phyloP scores from a whole-genome alignment of 2,113 vertebrate genomes.

The Benitochromis conjunctus region DNA sequence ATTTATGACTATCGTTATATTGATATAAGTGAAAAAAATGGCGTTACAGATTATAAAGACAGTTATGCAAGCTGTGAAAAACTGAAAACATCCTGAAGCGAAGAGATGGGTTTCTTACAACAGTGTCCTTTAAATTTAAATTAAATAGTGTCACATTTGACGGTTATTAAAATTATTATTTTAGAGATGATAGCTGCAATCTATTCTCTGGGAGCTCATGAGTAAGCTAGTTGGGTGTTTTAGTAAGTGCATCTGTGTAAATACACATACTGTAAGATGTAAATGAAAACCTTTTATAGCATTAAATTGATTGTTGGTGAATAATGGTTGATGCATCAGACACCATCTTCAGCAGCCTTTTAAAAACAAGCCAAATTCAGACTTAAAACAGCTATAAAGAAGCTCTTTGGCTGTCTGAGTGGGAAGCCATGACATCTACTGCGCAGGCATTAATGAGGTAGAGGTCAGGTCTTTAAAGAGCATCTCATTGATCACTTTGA shows the following conservation, averaged over 20 bases:
- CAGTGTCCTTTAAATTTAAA: neutral
- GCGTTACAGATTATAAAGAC: neutral
- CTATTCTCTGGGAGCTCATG: neutral
- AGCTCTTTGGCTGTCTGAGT: neutral
- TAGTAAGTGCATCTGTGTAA: neutral
- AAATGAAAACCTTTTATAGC: neutral
- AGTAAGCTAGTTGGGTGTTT: neutral
- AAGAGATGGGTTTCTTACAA: neutral
- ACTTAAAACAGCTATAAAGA: neutral
- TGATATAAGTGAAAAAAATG: neutral
- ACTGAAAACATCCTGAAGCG: neutral
- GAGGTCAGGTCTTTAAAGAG: slow-evolving; percentile 44
- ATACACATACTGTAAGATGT: neutral
- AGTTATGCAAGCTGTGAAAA: neutral
- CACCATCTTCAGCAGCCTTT: neutral
- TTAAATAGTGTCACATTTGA: neutral
- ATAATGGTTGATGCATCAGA: neutral
- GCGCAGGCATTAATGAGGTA: slow-evolving; percentile 16
- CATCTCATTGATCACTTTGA: slow-evolving; percentile 19
- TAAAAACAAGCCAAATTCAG: neutral
- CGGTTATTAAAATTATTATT: neutral
- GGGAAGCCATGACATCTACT: neutral
- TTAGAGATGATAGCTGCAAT: neutral
- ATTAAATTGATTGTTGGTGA: neutral
- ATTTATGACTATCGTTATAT: neutral